Evolutionary conservation across 2,797 vertebrate genomes (phyloP), one percentile per base, ranked within the genome.

Genomic region (Sparidentex hasta): DNA sequence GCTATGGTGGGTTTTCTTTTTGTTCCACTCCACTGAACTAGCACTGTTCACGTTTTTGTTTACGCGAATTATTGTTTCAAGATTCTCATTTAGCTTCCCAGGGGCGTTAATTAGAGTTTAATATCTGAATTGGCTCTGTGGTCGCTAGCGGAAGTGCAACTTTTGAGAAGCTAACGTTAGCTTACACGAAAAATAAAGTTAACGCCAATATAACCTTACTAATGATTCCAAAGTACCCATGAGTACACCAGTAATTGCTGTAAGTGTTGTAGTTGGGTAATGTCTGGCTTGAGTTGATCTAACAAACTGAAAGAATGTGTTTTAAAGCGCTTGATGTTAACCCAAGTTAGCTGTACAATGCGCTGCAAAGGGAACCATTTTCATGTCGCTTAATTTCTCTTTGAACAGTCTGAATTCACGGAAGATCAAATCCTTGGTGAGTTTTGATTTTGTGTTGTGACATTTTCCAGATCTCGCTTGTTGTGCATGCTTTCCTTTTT

Each of bases 341-440:
- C 44, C 23, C 9, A 25, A 65, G 46, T 66, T 83, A 86, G 59
- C 81, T 56, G 70, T 62, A 20, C 9, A 0, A 11, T 56, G 56
- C 43, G 38, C 27, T 64, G 65, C 59, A 58, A 51, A 82, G 25
- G 18, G 43, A 84, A 65, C 67, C 63, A 56, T 78, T 88, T 92
- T 87, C 80, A 91, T 84, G 83, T 70, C 82, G 81, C 87, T 17
- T 80, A 78, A 78, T 95, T 88, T 95, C 87, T 93, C 84, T 90
- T 88, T 92, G 74, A 92, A 95, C 95, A 97, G 96, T 95, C 94
- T 88, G 96, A 97, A 87, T 96, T 96, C 94, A 81, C 93, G 64
- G 96, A 97, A 88, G 96, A 96, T 90, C 96, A 97, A 90, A 94
- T 96, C 81, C 27, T 89, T 50, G 96, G 93, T 96, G 89, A 96